Conservation (phyloP, 2,888 invertebrate species). For the Elegia similella region DNA sequence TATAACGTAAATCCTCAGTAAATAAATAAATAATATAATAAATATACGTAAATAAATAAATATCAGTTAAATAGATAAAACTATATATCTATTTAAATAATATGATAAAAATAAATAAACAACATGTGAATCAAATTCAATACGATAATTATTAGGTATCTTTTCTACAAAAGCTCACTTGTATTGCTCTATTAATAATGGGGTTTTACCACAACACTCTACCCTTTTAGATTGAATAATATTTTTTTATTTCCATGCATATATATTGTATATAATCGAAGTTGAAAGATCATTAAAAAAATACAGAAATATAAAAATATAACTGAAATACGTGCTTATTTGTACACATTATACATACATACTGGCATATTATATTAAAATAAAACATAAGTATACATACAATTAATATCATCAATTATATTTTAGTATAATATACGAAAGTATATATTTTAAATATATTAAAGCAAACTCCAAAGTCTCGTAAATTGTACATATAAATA, state of each 20-base stretch:
- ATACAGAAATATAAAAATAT: conserved; percentile 24
- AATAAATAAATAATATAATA: conserved; percentile 26
- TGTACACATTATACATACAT: conserved; percentile 32
- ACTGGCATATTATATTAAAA: conserved; percentile 26
- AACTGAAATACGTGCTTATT: conserved; percentile 22
- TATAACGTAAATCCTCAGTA: conserved; percentile 22
- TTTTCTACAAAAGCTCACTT: no score
- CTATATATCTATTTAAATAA: background rate
- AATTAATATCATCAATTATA: conserved; percentile 25
- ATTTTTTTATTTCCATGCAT: no score
- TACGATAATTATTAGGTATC: no score
- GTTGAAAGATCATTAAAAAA: background rate
- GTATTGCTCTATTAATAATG: no score
- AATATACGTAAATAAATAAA: background rate
- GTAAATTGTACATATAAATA: conserved; percentile 39
- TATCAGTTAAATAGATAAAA: background rate
- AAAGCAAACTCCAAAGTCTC: conserved; percentile 76
- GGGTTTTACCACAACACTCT: no score
- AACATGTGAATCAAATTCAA: background rate
- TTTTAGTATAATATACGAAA: conserved; percentile 30
- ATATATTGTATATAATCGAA: background rate
- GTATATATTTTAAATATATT: conserved; percentile 40
- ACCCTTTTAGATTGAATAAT: no score
- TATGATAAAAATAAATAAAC: background rate
- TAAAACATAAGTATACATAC: conserved; percentile 22